These are phyloP conservation scores for Ectemnius lituratus DNA, from an alignment of 2,888 invertebrate species.

Conservation along the genomic window DNA sequence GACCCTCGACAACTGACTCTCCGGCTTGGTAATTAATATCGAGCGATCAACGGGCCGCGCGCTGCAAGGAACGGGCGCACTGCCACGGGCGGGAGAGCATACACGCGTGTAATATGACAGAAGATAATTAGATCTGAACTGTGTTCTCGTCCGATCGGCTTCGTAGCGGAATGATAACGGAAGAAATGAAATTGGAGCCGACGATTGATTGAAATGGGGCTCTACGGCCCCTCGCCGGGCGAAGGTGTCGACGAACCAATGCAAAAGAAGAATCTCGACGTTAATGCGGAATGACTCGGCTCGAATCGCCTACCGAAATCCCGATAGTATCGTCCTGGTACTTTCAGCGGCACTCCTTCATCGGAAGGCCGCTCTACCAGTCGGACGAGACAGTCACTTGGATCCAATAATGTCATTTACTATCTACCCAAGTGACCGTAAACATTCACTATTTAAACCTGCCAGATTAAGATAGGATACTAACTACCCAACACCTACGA, in stretches of 20 bases:
- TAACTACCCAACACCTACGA: too few relatives aligned
- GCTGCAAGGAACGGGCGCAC: neutral
- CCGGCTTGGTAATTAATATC: slow-evolving; percentile 3
- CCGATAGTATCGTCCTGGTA: slow-evolving; percentile 44
- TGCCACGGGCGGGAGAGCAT: neutral
- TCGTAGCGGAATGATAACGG: slow-evolving; percentile 55
- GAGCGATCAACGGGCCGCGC: neutral
- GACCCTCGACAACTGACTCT: neutral
- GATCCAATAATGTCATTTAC: neutral
- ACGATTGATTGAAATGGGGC: slow-evolving; percentile 54
- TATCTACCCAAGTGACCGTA: neutral
- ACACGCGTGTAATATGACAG: slow-evolving; percentile 46
- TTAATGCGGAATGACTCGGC: slow-evolving; percentile 64
- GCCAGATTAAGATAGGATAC: too few relatives aligned
- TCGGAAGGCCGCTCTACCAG: neutral
- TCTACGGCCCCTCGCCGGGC: slow-evolving; percentile 39
- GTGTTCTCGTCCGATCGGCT: slow-evolving; percentile 40
- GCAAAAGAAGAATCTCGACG: slow-evolving; percentile 56
- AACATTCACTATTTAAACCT: neutral
- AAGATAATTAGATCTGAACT: slow-evolving; percentile 55
- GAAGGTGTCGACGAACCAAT: slow-evolving; percentile 48
- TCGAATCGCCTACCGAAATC: slow-evolving; percentile 39
- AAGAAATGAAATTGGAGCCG: slow-evolving; percentile 55
- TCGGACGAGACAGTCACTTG: neutral
- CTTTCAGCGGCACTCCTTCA: slow-evolving; percentile 19